phyloP scores from a whole-genome alignment of 2,888 invertebrate species.

The Nemoura dubitans region DNA sequence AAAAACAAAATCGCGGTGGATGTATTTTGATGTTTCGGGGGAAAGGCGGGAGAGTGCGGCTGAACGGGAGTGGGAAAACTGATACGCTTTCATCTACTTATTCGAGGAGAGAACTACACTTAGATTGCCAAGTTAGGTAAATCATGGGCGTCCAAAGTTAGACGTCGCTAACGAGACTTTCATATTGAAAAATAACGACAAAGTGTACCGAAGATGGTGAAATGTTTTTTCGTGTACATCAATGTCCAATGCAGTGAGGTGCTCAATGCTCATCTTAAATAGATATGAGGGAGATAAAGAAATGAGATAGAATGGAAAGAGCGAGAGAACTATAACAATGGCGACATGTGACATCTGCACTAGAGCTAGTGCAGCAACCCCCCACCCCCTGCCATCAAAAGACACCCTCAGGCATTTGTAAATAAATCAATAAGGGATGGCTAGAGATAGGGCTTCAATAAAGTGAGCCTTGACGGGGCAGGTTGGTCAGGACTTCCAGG shows the following conservation, averaged over 20 bases:
- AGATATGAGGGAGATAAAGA: slow-evolving; percentile 20
- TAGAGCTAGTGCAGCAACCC: background rate
- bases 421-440: slow-evolving; percentile 48
- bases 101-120: no score
- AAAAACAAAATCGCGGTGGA: background rate
- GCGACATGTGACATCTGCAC: slow-evolving; percentile 37
- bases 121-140: background rate
- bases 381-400: slow-evolving; percentile 32
- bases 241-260: background rate
- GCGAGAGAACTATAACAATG: background rate
- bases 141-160: background rate
- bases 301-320: background rate
- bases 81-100: background rate
- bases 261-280: background rate
- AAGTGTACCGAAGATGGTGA: background rate
- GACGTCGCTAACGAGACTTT: background rate
- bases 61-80: background rate
- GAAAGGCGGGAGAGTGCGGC: background rate
- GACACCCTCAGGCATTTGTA: slow-evolving; percentile 45
- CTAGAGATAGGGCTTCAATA: slow-evolving; percentile 43
- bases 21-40: slow-evolving; percentile 17
- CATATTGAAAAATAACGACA: background rate
- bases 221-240: background rate
- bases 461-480: slow-evolving; percentile 40
- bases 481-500: slow-evolving; percentile 29